Evolutionary conservation across 1,140 invertebrate genomes (phyloP), one percentile per base, ranked within the genome.

Genomic region (Ips nitidus): DNA sequence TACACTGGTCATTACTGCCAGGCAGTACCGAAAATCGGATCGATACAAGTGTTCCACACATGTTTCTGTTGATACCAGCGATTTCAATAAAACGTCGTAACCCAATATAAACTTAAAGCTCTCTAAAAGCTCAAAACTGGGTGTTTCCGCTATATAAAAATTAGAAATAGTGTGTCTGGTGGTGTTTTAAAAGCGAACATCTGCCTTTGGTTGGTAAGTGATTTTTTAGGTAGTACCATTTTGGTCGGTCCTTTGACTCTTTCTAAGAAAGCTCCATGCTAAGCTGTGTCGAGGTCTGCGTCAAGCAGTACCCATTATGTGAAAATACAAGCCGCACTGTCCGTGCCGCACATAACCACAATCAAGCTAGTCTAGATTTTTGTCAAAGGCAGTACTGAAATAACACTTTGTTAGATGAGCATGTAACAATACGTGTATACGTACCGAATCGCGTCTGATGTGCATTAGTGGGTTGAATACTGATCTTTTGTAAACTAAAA

Each of bases 191-290:
- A 50, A 50, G 45, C 7, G 45, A 50, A 22, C 45, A 22, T 50
- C 22, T 50, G 22, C 22, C 45, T 8, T 50, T 8, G 45, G 3
- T 22, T 6, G 45, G 45, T 50, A 22, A 50, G 45, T 50, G 45
- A 6, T 50, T 50, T 50, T 50, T 50, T 22, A 50, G 45, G 45
- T 50, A 50, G 22, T 50, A 50, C 45, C 45, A 50, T 50, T 50
- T 50, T 50, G 6, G 3, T 50, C 45, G 6, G 45, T 8, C 7
- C 45, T 22, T 3, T 22, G 22, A 22, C 22, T 22, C 22, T 22
- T 22, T 22, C 22, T 22, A 22, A 22, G 22, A 50, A 50, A 50
- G 45, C 45, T 50, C 45, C 22, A 8, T 50, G 45, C 7, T 22
- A 22, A 8, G 43, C 45, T 50, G 45, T 3, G 22, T 22, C 3